Evolutionary conservation across 2,888 invertebrate species (phyloP), one percentile per base, ranked within the genome.

Genomic region (Pheosia gnoma): DNA sequence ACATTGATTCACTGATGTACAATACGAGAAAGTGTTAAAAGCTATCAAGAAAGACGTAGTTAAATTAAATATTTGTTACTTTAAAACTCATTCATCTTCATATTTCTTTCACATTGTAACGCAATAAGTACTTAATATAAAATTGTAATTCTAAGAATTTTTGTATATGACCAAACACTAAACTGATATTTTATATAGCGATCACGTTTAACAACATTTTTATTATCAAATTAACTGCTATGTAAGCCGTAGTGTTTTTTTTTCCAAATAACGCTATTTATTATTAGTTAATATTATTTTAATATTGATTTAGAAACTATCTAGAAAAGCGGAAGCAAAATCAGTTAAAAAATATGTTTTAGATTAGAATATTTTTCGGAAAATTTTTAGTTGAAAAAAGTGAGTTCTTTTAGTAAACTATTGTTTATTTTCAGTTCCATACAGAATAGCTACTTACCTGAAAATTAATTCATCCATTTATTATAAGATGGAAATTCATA

Each of bases 81-180:
- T 5, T 7, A 6, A 41, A 43, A 9, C 1, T 9, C 9, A n/a
- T 51, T 51, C 25, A 56, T 41, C 6, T 41, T 10, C 56, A 13
- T 36, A 58, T 57, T 62, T 59, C 56, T 58, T 70, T 53, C 67
- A 52, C 57, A 74, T 55, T 59, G 70, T 53, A 68, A 38, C 38
- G 39, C 37, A 13, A 13, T 25, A 52, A 11, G 11, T 54, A 54
- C 10, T 54, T 36, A 57, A 25, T 59, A 9, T 67, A 71, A 71
- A 68, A 43, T 65, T 61, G 56, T 66, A 60, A 53, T 62, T 58
- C 47, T 67, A 78, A 70, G 59, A 68, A 68, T 53, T 76, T 80
- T 79, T 80, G 71, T 79, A 79, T 69, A 73, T 73, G 81, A 81
- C 81, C 77, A 80, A 80, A 77, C 67, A 81, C 81, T 76, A 80